Conservation (phyloP, 2,888 invertebrate genomes). For the Bursaphelenchus okinawaensis region DNA sequence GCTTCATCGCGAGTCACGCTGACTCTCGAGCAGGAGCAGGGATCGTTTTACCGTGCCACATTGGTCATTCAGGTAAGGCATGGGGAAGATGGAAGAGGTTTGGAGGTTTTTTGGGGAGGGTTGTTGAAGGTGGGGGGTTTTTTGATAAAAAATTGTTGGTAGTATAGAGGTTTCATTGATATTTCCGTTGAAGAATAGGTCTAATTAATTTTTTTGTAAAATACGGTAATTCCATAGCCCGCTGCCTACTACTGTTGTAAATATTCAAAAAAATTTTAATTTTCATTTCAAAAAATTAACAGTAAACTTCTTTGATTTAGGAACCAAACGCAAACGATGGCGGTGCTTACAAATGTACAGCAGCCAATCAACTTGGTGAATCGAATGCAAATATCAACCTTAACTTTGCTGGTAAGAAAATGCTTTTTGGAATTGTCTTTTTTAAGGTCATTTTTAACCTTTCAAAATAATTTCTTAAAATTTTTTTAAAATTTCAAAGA, state of each 20-base stretch:
- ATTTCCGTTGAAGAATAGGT: slow-evolving; percentile 12
- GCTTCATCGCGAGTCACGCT: slow-evolving; percentile 43
- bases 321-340: slow-evolving; percentile 93
- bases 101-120: no score
- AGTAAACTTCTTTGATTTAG: slow-evolving; percentile 49
- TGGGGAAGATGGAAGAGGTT: no score
- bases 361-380: slow-evolving; percentile 95
- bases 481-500: slow-evolving; percentile 13
- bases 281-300: background rate
- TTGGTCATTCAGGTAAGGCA: slow-evolving; percentile 51
- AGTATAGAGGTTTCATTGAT: no score
- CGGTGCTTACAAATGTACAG: slow-evolving; percentile 96
- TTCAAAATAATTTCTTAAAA: no score
- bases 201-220: background rate
- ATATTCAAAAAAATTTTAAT: slow-evolving; percentile 2
- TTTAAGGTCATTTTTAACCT: no score
- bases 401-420: slow-evolving; percentile 88
- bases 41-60: slow-evolving; percentile 48
- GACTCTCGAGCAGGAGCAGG: slow-evolving; percentile 40
- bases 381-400: slow-evolving; percentile 99
- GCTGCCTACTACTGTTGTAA: no score
- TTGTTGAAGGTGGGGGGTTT: no score
- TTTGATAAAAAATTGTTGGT: no score
- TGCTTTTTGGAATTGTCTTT: no score
- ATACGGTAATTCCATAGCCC: no score